Base-by-base conservation (phyloP, 2,888 invertebrate species). In the Creontiades dilutus region DNA sequence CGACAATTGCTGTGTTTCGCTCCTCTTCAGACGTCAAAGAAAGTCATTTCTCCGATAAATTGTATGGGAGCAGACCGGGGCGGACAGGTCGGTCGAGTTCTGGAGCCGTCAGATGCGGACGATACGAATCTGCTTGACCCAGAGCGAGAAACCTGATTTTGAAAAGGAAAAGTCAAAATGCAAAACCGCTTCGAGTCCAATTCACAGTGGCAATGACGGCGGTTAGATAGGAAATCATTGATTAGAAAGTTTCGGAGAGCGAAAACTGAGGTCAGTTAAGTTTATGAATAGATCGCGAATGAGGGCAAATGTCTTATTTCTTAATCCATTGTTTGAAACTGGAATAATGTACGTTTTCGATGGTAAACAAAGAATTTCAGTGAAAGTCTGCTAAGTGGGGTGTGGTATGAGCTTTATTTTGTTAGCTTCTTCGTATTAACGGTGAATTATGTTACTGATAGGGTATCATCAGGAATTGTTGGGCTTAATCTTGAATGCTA, bases 131-230 rank as follows among this genome's bases (percentile, higher is more conserved):
- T 7, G 19, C 19, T 68, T 68, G 68, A 68, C 68, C 61, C 61
- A 61, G n/a, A 61, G 61, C 61, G 61, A 19, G 68, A 68, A 68
- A 68, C 13, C 68, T 23, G 68, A 68, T 68, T 68, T 68, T 23
- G 68, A 68, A 68, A 68, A 68, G 68, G 19, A 68, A 68, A 68
- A 68, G 68, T 68, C 68, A 68, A 68, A 68, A 68, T 68, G 68
- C 68, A 61, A n/a, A 61, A 61, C 52, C 52, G 52, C 52, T 16
- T 11, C 52, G 61, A 19, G 27, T 19, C 23, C 27, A 23, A 12
- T 23, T 68, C 27, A 68, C 23, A 68, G 13, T 27, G 4, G 68
- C 23, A 68, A 68, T 23, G 68, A n/a, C n/a, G 7, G 57, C n/a
- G 57, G 57, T n/a, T 16, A n/a, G 19, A 9, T 0, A 3, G 19